These are phyloP conservation scores for Diloba caeruleocephala DNA, from an alignment of 2,888 invertebrate species.

Conservation along the genomic window DNA sequence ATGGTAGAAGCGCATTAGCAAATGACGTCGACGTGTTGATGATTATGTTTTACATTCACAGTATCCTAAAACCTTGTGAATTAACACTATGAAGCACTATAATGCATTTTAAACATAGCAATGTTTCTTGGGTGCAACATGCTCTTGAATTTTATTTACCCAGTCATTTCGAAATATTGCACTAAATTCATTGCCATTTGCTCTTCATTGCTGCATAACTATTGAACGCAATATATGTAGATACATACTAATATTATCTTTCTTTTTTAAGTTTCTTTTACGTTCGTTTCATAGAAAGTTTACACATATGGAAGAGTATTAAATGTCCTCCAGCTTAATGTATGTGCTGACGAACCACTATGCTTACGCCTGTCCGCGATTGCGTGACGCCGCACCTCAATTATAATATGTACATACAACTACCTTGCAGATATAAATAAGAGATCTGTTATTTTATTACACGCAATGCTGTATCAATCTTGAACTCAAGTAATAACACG, in stretches of 20 bases:
- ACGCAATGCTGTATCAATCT: not conserved
- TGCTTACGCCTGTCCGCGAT: constrained; percentile 19
- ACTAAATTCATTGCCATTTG: not conserved
- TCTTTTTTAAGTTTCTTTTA: too few relatives aligned
- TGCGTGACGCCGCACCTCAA: constrained; percentile 23
- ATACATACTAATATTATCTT: too few relatives aligned
- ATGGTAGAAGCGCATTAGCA: not conserved
- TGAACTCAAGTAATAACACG: too few relatives aligned
- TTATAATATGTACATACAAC: not conserved
- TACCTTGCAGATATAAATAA: not conserved
- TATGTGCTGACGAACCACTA: not conserved
- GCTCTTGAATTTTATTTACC: constrained; percentile 18
- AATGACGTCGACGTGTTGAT: too few relatives aligned
- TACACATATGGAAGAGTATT: too few relatives aligned
- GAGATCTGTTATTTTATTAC: not conserved
- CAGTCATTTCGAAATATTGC: constrained; percentile 4
- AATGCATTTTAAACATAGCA: constrained; percentile 25
- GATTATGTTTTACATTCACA: not conserved
- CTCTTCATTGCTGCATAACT: too few relatives aligned
- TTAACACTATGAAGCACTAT: constrained; percentile 17
- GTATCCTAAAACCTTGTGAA: constrained; percentile 15
- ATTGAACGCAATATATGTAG: too few relatives aligned
- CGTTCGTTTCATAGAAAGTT: too few relatives aligned
- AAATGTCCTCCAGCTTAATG: too few relatives aligned
- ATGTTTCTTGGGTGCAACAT: constrained; percentile 27